phyloP scores from a whole-genome alignment of 1,140 invertebrate species.

The Lineus longissimus region DNA sequence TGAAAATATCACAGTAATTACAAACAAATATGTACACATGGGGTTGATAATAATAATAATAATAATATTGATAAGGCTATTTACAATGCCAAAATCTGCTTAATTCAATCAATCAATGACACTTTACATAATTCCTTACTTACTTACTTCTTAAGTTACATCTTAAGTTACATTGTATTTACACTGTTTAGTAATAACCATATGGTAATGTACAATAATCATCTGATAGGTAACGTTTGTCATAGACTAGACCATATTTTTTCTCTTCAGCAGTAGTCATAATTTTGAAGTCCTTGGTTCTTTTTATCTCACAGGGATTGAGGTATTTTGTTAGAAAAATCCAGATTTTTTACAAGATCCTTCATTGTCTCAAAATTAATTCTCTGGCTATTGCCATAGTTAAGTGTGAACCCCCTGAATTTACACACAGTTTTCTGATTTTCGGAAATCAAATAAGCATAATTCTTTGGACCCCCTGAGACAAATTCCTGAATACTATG shows the following conservation, averaged over 20 bases:
- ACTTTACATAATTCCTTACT: no score
- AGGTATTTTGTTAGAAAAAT: neutral
- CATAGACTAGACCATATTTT: neutral
- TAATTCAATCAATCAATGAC: no score
- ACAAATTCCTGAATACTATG: slow-evolving; percentile 13
- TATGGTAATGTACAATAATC: neutral
- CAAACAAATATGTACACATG: no score
- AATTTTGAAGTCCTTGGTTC: neutral
- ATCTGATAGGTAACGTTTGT: neutral
- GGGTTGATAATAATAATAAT: no score
- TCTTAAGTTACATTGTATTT: no score
- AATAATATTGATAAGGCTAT: no score
- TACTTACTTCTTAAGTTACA: no score
- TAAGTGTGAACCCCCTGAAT: neutral
- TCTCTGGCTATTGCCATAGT: neutral
- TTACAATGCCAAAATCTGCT: no score
- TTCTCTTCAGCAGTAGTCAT: neutral
- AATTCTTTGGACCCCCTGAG: slow-evolving; percentile 22
- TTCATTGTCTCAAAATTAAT: neutral
- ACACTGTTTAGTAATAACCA: neutral
- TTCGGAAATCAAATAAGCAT: slow-evolving; percentile 7
- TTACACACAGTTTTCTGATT: slow-evolving; percentile 3
- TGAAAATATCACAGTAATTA: no score
- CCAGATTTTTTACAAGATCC: neutral
- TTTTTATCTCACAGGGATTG: neutral